A percentile compares a stretch with the other conserved stretches of the same genome.
Conservation (phyloP, 2,113 vertebrate genomes). For the Syngnathus floridae region DNA sequence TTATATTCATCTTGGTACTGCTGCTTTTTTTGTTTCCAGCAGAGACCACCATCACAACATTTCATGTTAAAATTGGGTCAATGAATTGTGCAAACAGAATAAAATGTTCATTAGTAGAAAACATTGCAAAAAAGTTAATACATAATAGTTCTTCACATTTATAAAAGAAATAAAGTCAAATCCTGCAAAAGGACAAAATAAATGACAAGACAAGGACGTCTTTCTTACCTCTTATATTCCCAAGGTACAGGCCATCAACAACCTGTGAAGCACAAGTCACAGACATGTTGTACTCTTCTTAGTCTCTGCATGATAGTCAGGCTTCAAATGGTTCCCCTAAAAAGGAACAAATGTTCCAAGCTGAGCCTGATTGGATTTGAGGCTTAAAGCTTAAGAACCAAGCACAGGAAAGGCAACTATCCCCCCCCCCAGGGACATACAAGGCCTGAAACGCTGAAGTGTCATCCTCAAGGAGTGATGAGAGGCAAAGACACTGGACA, state of each 20-base stretch:
- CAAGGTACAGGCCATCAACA: slow-evolving; percentile 80
- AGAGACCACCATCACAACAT: not conserved
- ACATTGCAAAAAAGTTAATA: not conserved
- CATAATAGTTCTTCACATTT: not conserved
- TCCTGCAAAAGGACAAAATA: not conserved
- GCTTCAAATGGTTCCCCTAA: slow-evolving; percentile 19
- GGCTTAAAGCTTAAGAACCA: slow-evolving; percentile 38
- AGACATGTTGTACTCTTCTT: slow-evolving; percentile 44
- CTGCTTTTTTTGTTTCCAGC: not conserved
- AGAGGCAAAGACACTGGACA: not conserved
- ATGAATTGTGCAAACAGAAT: not conserved
- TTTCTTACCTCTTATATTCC: slow-evolving; percentile 80
- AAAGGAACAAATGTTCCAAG: slow-evolving; percentile 30
- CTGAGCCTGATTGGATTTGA: slow-evolving; percentile 51
- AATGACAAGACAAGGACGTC: not conserved
- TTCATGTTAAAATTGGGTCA: not conserved
- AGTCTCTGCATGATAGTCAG: slow-evolving; percentile 21
- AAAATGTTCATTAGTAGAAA: not conserved
- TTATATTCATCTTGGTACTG: not conserved
- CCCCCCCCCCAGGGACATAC: slow-evolving; percentile 37
- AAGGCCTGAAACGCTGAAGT: slow-evolving; percentile 42
- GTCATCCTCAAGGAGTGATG: slow-evolving; percentile 28
- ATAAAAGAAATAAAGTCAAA: not conserved
- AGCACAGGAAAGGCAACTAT: slow-evolving; percentile 26
- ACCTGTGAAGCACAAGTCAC: slow-evolving; percentile 67